Evolutionary conservation across 1,140 invertebrate species (phyloP).

Genomic region (Calosoma granatense): DNA sequence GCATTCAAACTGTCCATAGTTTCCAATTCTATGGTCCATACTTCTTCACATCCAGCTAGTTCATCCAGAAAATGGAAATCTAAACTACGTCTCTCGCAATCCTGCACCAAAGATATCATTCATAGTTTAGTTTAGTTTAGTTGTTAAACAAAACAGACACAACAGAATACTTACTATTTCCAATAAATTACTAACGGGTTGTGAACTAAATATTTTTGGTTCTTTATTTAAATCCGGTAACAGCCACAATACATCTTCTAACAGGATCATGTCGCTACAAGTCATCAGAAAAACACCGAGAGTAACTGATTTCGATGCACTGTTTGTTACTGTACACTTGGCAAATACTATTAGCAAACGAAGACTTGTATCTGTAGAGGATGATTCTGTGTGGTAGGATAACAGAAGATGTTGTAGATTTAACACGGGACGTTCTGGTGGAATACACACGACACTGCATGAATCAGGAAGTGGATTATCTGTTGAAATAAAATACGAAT

Average conservation of each 20-base stretch:
- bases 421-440: constrained; percentile 8
- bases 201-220: constrained; percentile 28
- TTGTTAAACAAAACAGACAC: constrained; percentile 3
- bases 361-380: constrained; percentile 22
- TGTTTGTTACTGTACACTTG: constrained; percentile 21
- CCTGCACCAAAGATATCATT: constrained; percentile 26
- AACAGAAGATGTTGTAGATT: constrained; percentile 24
- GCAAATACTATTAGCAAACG: constrained; percentile 32
- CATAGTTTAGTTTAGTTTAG: neutral
- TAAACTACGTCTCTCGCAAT: constrained; percentile 22
- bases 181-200: constrained; percentile 36
- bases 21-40: constrained; percentile 32
- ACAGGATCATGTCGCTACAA: constrained; percentile 27
- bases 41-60: constrained; percentile 27
- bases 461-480: neutral
- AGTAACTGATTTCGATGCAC: constrained; percentile 22
- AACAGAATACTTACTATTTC: constrained; percentile 32
- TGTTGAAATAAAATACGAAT: constrained; percentile 9
- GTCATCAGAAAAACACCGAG: constrained; percentile 32
- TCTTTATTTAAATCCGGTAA: constrained; percentile 25
- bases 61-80: constrained; percentile 35
- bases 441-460: neutral
- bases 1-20: constrained; percentile 30
- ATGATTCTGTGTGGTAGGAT: constrained; percentile 28
- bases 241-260: constrained; percentile 33